Conservation (phyloP, 1,140 invertebrate genomes). For the Idris sp. region DNA sequence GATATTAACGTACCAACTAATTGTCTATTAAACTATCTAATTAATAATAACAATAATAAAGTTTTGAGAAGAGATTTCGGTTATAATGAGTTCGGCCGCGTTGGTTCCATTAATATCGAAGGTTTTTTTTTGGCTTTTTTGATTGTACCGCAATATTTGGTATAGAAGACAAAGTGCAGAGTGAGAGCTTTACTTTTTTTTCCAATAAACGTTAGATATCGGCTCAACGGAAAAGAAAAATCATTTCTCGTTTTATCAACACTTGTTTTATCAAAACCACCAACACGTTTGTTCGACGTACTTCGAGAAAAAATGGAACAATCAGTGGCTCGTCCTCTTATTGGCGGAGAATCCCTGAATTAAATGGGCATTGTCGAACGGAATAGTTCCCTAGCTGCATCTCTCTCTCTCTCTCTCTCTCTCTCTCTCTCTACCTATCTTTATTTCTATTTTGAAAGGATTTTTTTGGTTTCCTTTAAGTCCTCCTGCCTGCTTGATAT, state of each 20-base stretch:
- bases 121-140: slow-evolving; percentile 17
- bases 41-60: slow-evolving; percentile 35
- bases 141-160: too few species aligned
- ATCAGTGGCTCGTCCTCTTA: slow-evolving; percentile 64
- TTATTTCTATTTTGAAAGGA: too few species aligned
- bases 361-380: slow-evolving; percentile 77
- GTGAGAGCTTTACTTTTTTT: too few species aligned
- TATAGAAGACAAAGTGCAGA: too few species aligned
- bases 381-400: slow-evolving; percentile 59
- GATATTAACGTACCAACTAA: too few species aligned
- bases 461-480: too few species aligned
- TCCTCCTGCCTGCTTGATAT: slow-evolving; percentile 62
- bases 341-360: slow-evolving; percentile 70
- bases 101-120: slow-evolving; percentile 61
- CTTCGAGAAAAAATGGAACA: slow-evolving; percentile 59
- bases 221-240: slow-evolving; percentile 51
- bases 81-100: slow-evolving; percentile 56
- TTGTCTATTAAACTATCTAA: too few species aligned
- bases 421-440: slow-evolving; percentile 23
- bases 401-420: slow-evolving; percentile 21
- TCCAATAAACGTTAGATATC: slow-evolving; percentile 56
- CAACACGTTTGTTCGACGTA: slow-evolving; percentile 54
- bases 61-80: slow-evolving; percentile 19
- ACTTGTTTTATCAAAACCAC: slow-evolving; percentile 52
- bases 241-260: slow-evolving; percentile 48